Evolutionary conservation across 53 echinoderm and acorn worm species (phyloP), one percentile per base, ranked within the genome.

Genomic region (Apostichopus leukothele): DNA sequence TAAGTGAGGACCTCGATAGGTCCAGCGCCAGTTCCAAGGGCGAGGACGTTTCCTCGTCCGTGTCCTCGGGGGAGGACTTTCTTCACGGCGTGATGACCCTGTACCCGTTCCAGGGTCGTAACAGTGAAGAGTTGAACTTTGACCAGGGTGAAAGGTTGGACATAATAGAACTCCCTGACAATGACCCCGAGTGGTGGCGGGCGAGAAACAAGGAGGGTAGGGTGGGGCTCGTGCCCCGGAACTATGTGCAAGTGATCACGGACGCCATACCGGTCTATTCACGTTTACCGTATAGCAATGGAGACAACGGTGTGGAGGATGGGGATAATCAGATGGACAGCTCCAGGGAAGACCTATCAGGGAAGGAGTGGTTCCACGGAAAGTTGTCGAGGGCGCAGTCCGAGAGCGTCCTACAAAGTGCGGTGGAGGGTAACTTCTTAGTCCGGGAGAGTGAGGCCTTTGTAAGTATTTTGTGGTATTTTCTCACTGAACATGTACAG

Each of bases 101-200:
- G 9, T 96, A 96, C 57, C 90, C 96, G 51, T 96, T 99, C 88
- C 88, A 94, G 74, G 96, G 94, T 83, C 90, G 99, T 9, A 99
- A 93, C 53, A 96, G 94, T 14, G 99, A 99, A 79, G 99, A 96
- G 86, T 90, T 99, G 66, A 94, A 95, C 85, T 98, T 98, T 93
- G 96, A 98, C 13, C 91, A 83, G 51, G 92, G 93, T 6, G 99
- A 96, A 67, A 76, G 90, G 19, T 88, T 99, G 80, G 99, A 99
- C 75, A 99, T 98, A 39, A 86, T 99, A 10, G 94, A 94, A 84
- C 93, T 92, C 74, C 94, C 99, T 1, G 94, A 96, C 52, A 94
- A 99, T 53, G 99, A 96, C 60, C 92, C 92, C 0, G 99, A 99
- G 16, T 99, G 99, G 99, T 99, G 99, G 99, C 90, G 92, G 78